These are phyloP conservation scores for Laticauda colubrina DNA, from an alignment of 2,113 vertebrate genomes.

Conservation along the genomic window DNA sequence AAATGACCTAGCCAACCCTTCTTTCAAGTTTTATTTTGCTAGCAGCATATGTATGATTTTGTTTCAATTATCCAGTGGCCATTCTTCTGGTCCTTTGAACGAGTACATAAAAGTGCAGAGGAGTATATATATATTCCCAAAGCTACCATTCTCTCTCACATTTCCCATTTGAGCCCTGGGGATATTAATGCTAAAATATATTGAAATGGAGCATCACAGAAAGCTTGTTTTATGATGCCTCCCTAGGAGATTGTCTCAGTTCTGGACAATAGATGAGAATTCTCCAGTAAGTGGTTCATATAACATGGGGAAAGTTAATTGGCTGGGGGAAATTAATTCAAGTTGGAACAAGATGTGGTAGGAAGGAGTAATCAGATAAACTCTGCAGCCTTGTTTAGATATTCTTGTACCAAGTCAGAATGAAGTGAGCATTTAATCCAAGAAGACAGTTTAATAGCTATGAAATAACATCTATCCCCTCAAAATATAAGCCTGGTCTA, in stretches of 20 bases:
- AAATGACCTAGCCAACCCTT: not conserved
- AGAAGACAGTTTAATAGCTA: not conserved
- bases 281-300: not conserved
- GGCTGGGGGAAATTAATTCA: not conserved
- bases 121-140: not conserved
- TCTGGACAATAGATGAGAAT: not conserved
- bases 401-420: not conserved
- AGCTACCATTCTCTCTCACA: not conserved
- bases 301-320: not conserved
- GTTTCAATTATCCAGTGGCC: not conserved
- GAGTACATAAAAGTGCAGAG: not conserved
- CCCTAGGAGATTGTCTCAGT: not conserved
- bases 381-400: not conserved
- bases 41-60: not conserved
- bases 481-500: not conserved
- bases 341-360: not conserved
- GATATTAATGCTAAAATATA: not conserved
- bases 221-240: not conserved
- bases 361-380: not conserved
- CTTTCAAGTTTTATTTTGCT: not conserved
- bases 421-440: not conserved
- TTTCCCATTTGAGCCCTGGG: not conserved
- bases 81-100: not conserved
- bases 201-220: not conserved
- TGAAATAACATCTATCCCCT: not conserved